Evolutionary conservation across 2,797 vertebrate genomes (phyloP), one percentile per base, ranked within the genome.

Genomic region (Polyboroides typus): DNA sequence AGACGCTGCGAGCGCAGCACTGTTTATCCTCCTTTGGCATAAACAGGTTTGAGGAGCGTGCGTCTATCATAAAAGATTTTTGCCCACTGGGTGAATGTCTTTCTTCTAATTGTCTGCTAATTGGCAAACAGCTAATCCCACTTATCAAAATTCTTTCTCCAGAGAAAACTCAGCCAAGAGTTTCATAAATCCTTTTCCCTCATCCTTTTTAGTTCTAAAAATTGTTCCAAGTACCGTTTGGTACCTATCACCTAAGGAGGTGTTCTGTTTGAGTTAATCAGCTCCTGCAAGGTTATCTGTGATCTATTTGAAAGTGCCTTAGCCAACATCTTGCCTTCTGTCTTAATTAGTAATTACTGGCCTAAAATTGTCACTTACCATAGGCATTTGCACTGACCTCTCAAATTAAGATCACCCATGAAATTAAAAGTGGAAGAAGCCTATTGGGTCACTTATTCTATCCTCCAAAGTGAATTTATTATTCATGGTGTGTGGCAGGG

Each of bases 251-350:
- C 92, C 92, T 63, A 87, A 89, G 91, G 89, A 92, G 55, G 45
- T n/a, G 67, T 92, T 94, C 74, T 4, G 1, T 92, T 93, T 81
- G 73, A 86, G 78, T 91, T 96, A 96, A 97, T 96, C 81, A 89
- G 36, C 72, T 95, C 75, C 91, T 97, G 84, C 73, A 97, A 96
- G 81, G 85, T 96, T 95, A 94, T 91, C 81, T 95, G 58, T 86
- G 81, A 94, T 81, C 79, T 74, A 31, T 81, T 23, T 82, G 48
- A 86, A 95, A 95, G 73, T 68, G 67, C 42, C 47, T 94, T 91
- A 94, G 66, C 91, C 79, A 95, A 81, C 89, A 89, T 89, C 81
- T 93, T 91, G 67, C 62, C 40, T 88, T 90, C 84, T 81, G 40
- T 91, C 78, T 95, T 90, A 93, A 96, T 89, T 93, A 87, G 83